phyloP scores from a whole-genome alignment of 2,113 vertebrate genomes.

The Osmerus eperlanus region DNA sequence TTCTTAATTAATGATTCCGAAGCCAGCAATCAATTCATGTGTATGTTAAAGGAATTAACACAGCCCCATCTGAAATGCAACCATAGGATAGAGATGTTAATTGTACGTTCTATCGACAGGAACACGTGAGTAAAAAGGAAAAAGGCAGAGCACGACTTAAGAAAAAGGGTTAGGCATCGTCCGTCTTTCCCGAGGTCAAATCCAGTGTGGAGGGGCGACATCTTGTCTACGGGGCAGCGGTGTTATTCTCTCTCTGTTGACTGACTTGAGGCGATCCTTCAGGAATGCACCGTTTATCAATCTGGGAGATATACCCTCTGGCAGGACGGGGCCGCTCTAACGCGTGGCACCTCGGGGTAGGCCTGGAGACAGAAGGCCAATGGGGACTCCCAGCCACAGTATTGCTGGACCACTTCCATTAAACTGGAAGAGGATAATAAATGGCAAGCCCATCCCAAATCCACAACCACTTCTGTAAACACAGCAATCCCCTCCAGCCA shows the following conservation, averaged over 20 bases:
- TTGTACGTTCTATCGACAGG: conserved; percentile 67
- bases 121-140: conserved; percentile 41
- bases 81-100: conserved; percentile 56
- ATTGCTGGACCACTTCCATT: conserved; percentile 43
- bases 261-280: conserved; percentile 63
- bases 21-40: conserved; percentile 70
- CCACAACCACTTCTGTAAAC: conserved; percentile 9
- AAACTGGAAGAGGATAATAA: conserved; percentile 39
- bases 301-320: conserved; percentile 55
- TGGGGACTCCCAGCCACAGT: conserved; percentile 30
- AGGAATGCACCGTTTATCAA: conserved; percentile 67
- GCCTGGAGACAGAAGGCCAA: conserved; percentile 48
- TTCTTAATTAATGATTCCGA: conserved; percentile 68
- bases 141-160: conserved; percentile 35
- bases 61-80: conserved; percentile 60
- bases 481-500: neutral
- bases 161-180: conserved; percentile 45
- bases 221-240: conserved; percentile 55
- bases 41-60: conserved; percentile 71
- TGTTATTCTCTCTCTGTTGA: conserved; percentile 63
- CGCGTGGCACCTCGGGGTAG: conserved; percentile 57
- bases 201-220: conserved; percentile 40
- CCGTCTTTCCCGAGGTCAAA: conserved; percentile 54
- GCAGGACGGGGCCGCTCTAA: conserved; percentile 53
- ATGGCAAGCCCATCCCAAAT: conserved; percentile 16